Percentiles rank a stretch among this genome's conserved stretches.
Evolutionary conservation across 1,140 invertebrate species (phyloP).

Genomic region (Oryctes rhinoceros): DNA sequence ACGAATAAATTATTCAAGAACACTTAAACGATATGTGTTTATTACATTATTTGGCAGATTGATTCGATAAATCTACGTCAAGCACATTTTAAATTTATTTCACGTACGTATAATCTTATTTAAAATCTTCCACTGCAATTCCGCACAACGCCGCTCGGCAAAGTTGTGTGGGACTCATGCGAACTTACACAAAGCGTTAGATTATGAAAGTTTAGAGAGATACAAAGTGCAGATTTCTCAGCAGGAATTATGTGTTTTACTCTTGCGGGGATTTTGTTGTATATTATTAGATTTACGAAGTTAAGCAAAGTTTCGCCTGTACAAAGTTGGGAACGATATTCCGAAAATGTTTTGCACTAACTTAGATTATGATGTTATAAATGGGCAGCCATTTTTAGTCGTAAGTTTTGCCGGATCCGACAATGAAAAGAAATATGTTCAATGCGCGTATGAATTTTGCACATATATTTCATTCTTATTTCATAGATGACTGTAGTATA

Average conservation of each 20-base stretch:
- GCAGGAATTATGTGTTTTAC: neutral
- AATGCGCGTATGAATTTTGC: too few species aligned
- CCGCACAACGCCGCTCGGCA: too few species aligned
- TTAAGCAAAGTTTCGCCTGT: neutral
- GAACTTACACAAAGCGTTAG: neutral
- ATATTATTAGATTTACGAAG: conserved; percentile 13
- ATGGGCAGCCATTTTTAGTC: too few species aligned
- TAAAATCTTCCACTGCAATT: neutral
- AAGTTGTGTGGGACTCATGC: neutral
- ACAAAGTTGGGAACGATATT: neutral
- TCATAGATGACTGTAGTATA: too few species aligned
- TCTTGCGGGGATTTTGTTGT: neutral
- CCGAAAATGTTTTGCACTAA: neutral
- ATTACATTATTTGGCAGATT: too few species aligned
- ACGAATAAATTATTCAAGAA: too few species aligned
- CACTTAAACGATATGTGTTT: too few species aligned
- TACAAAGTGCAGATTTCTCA: neutral
- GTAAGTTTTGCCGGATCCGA: too few species aligned
- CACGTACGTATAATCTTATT: neutral
- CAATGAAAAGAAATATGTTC: too few species aligned
- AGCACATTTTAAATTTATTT: too few species aligned
- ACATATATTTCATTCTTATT: too few species aligned
- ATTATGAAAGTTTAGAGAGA: neutral
- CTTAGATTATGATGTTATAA: conserved; percentile 13
- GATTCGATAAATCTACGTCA: too few species aligned